A percentile compares a stretch with the other conserved stretches of the same genome.
Conservation (phyloP, 37 sponge, comb jelly and placozoan genomes). For the Eunapius fragilis region DNA sequence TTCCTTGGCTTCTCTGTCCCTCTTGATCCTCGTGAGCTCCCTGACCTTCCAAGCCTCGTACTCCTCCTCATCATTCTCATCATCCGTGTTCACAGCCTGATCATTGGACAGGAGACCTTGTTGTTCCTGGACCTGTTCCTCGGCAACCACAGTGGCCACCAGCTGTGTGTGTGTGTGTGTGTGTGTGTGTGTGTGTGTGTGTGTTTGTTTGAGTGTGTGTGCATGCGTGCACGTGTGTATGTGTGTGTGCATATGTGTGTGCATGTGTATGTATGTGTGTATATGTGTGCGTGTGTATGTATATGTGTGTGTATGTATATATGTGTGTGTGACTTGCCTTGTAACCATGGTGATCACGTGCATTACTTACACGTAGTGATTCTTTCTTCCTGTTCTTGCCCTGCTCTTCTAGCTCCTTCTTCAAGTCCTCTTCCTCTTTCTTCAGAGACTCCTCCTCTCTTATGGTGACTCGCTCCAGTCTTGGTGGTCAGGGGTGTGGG, state of each 20-base stretch:
- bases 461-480: slow-evolving; percentile 77
- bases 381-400: slow-evolving; percentile 66
- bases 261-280: not conserved
- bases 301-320: no score
- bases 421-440: slow-evolving; percentile 52
- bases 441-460: slow-evolving; percentile 43
- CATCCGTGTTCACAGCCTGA: slow-evolving; percentile 85
- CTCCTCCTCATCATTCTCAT: slow-evolving; percentile 96
- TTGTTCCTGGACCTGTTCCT: slow-evolving; percentile 36
- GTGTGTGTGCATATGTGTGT: not conserved
- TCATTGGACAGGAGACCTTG: slow-evolving; percentile 19
- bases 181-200: no score
- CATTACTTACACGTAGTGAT: slow-evolving; percentile 24
- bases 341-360: not conserved
- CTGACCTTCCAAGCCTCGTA: slow-evolving; percentile 98
- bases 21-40: slow-evolving; percentile 94
- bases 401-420: slow-evolving; percentile 49
- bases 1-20: slow-evolving; percentile 93
- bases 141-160: slow-evolving; percentile 36
- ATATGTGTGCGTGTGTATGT: no score
- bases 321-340: not conserved
- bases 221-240: no score
- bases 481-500: not conserved
- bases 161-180: slow-evolving; percentile 23
- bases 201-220: no score